Conservation (phyloP, 2,113 vertebrate genomes). For the Malurus alboscapulatus region DNA sequence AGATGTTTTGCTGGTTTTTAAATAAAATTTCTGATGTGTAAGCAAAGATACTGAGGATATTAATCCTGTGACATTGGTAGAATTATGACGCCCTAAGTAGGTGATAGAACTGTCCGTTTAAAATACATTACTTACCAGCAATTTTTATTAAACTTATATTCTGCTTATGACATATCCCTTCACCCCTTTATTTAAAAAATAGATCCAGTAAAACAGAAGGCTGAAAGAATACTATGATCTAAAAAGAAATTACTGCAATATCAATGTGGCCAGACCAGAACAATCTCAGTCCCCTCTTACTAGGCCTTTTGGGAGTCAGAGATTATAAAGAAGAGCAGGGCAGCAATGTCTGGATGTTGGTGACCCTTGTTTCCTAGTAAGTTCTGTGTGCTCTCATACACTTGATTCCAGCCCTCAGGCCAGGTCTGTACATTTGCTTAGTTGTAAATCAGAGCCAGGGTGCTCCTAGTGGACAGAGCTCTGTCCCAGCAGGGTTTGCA, state of each 20-base stretch:
- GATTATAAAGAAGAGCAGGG: neutral
- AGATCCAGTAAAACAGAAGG: neutral
- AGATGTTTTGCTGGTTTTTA: neutral
- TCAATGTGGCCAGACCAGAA: neutral
- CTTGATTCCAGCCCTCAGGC: neutral
- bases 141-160: neutral
- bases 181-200: neutral
- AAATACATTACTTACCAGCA: neutral
- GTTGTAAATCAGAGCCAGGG: accelerated
- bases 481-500: neutral
- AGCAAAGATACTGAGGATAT: neutral
- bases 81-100: neutral
- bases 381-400: neutral
- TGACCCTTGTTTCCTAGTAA: neutral
- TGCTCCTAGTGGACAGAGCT: neutral
- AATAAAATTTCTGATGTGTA: neutral
- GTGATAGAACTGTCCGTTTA: neutral
- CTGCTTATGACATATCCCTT: neutral
- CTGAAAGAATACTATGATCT: neutral
- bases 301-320: neutral
- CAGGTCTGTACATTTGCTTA: neutral
- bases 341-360: neutral
- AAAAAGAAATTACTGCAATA: neutral
- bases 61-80: neutral
- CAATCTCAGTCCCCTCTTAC: neutral